These are phyloP conservation scores for Anguilla megastoma DNA, from an alignment of 2,797 vertebrate genomes.

Conservation along the genomic window DNA sequence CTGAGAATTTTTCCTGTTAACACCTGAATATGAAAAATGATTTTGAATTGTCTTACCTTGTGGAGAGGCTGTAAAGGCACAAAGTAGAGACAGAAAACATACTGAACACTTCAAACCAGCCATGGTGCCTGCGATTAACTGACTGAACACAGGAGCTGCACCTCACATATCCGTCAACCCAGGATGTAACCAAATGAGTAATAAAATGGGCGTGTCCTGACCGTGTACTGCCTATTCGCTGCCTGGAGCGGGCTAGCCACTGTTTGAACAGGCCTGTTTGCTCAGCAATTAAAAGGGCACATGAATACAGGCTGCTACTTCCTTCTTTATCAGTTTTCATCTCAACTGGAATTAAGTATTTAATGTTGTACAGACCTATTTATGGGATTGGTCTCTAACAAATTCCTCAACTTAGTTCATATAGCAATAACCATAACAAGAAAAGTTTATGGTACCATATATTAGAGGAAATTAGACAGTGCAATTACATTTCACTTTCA, in stretches of 20 bases:
- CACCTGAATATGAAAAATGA: background rate
- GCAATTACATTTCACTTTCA: background rate
- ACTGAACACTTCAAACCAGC: background rate
- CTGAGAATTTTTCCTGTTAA: background rate
- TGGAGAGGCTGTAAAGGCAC: background rate
- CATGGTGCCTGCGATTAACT: background rate
- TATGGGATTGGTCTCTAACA: background rate
- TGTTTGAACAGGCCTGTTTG: conserved; percentile 59
- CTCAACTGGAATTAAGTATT: background rate
- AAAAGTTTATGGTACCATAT: too few relatives aligned
- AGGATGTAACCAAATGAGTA: conserved; percentile 48
- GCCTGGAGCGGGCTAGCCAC: conserved; percentile 41
- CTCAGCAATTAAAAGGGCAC: conserved; percentile 6
- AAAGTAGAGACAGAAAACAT: conserved; percentile 1
- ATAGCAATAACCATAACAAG: background rate
- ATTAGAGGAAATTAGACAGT: too few relatives aligned
- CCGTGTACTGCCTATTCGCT: conserved; percentile 28
- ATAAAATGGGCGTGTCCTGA: conserved; percentile 38
- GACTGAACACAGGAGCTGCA: background rate
- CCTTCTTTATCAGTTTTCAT: background rate
- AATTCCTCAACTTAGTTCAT: background rate
- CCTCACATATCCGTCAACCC: conserved; percentile 40
- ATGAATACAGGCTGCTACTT: background rate
- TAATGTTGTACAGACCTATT: background rate
- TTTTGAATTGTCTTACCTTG: background rate